Evolutionary conservation across 2,888 invertebrate species (phyloP), one percentile per base, ranked within the genome.

Genomic region (Sabellastarte sp.): DNA sequence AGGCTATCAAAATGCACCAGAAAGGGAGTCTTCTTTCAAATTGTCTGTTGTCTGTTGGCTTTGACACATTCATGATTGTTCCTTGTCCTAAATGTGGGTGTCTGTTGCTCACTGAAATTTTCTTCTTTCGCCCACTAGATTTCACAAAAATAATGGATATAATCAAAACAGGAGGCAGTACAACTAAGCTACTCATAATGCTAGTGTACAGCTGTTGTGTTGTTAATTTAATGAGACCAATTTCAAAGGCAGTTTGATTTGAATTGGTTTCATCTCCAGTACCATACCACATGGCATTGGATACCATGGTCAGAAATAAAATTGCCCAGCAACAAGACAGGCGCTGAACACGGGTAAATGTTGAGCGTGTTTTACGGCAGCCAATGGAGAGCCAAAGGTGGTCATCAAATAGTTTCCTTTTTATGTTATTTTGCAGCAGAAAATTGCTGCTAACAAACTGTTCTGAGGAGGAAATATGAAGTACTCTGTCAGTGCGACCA

Each of bases 371-470:
- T 83, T 26, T 79, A 74, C 50, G 77, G 77, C 29, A 80, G 69
- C 85, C 84, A 24, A 85, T 77, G 2, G 85, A 85, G 64, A 85
- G 80, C 85, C 85, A 86, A 29, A 85, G 74, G 68, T 85, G 85
- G 1, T 79, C 80, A 70, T 85, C 85, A 52, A 68, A 66, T 5
- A 71, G 51, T 4, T 50, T 15, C 1, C 30, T 50, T 10, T 59
- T 67, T 20, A 63, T 58, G 58, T 63, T 63, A 24, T 53, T 63
- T 29, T 52, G 29, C n/a, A 63, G 28, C 1, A 64, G 63, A 2
- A 20, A 4, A 26, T 57, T 58, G 2, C 63, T 57, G 10, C 26
- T 32, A 29, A 59, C 57, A 20, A 41, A 41, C 10, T 41, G 10
- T 41, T 41, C 20, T 15, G 10, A 10, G 20, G 10, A 15, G 10